Percentiles rank a stretch among this genome's conserved stretches.
phyloP scores from a whole-genome alignment of 1,140 invertebrate genomes.

The Polypedilum pembai region DNA sequence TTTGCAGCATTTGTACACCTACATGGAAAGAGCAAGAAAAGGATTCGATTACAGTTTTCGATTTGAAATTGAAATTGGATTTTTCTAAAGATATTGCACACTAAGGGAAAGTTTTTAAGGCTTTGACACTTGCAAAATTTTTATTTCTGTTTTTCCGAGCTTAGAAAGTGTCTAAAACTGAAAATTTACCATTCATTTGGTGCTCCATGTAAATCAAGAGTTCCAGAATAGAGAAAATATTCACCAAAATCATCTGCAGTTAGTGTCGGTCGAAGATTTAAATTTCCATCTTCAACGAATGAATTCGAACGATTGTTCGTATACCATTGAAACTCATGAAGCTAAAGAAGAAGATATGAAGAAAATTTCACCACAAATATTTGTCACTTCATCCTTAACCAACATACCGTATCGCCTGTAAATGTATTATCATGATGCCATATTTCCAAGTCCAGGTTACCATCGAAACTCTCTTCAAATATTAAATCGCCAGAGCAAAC shows the following conservation, averaged over 20 bases:
- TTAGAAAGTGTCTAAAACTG: not conserved
- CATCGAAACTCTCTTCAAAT: constrained; percentile 50
- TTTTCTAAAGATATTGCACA: too few relatives aligned
- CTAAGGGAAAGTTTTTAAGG: not conserved
- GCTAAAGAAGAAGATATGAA: constrained; percentile 36
- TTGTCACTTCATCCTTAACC: not conserved
- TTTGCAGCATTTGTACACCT: constrained; percentile 53
- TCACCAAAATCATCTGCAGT: constrained; percentile 46
- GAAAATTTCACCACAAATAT: not conserved
- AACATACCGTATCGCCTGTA: constrained; percentile 47
- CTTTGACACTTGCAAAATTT: not conserved
- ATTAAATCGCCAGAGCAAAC: constrained; percentile 43
- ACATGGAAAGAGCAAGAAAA: not conserved
- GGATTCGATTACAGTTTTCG: too few relatives aligned
- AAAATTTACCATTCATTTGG: constrained; percentile 43
- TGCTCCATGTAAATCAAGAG: constrained; percentile 45
- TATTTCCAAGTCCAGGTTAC: constrained; percentile 42
- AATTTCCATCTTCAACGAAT: constrained; percentile 45
- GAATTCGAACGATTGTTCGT: constrained; percentile 48
- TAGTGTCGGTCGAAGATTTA: constrained; percentile 47
- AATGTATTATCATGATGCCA: constrained; percentile 52
- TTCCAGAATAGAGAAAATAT: constrained; percentile 44
- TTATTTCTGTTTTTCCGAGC: too few relatives aligned
- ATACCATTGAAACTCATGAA: constrained; percentile 54
- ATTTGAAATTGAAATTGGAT: too few relatives aligned